A percentile compares a stretch with the other conserved stretches of the same genome.
phyloP scores from a whole-genome alignment of 2,113 vertebrate genomes.

The Peromyscus californicus region DNA sequence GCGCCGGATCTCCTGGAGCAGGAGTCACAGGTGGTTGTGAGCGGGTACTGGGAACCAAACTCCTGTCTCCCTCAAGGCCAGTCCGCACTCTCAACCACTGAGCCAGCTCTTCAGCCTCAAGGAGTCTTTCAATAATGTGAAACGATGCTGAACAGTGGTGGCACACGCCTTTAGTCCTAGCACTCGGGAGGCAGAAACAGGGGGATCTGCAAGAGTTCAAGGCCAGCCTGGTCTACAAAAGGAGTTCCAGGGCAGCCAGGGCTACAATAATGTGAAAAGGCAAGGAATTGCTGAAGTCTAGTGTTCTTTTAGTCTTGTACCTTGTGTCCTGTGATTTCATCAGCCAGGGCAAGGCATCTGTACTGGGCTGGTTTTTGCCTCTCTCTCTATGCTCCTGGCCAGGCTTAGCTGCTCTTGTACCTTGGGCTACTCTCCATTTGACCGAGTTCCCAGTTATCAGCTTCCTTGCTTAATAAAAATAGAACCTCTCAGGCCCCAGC shows the following conservation, averaged over 20 bases:
- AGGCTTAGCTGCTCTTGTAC: not conserved
- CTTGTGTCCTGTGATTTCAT: not conserved
- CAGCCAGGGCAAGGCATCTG: not conserved
- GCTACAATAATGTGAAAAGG: too few species aligned
- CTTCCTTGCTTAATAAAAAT: not conserved
- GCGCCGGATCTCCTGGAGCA: not conserved
- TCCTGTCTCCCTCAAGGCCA: not conserved
- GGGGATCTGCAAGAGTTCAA: too few species aligned
- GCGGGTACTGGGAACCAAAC: not conserved
- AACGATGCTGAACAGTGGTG: not conserved
- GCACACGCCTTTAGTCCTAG: too few species aligned
- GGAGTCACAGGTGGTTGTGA: not conserved
- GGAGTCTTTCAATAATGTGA: not conserved
- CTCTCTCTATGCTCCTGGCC: not conserved
- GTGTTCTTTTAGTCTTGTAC: too few species aligned
- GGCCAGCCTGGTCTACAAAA: too few species aligned
- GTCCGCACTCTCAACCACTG: not conserved
- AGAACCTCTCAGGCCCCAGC: not conserved
- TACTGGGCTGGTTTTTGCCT: not conserved
- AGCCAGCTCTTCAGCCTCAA: not conserved
- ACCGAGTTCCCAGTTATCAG: not conserved
- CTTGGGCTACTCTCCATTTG: not conserved
- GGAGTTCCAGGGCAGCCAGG: too few species aligned
- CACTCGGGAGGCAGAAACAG: too few species aligned
- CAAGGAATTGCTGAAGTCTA: not conserved